Base-by-base conservation (phyloP, 2,113 vertebrate genomes). In the Cynoglossus semilaevis region DNA sequence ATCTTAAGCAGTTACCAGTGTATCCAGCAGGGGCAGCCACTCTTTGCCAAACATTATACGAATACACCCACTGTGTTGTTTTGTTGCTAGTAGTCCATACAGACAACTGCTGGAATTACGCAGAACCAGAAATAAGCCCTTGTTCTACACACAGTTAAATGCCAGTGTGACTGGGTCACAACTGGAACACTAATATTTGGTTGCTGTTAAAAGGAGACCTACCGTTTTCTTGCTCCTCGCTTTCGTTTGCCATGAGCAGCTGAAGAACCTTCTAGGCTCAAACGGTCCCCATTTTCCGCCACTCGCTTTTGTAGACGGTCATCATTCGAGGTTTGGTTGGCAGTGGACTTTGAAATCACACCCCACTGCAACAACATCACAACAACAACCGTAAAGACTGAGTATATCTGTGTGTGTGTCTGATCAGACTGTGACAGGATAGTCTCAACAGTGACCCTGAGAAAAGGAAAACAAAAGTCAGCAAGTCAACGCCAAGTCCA, bases 331-430 rank as follows among this genome's bases (percentile, higher is more conserved):
- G 60, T 57, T 80, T 35, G 83, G 63, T 77, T 77, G 75, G 68
- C 70, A 8, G 54, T 61, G 48, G 70, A 74, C 70, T 88, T 86
- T 50, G 83, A 47, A 38, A 70, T 78, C 69, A 73, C 61, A 61
- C 49, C 77, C 38, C 63, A 82, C 94, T 94, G 87, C 84, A 90
- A 92, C 22, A 87, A 85, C 85, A 90, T 82, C 81, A 85, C 60
- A 88, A 70, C 57, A 73, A 64, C 61, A 70, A 45, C 5, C 11
- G 38, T 83, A 51, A 76, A 48, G 44, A 67, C 58, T 15, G 57
- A n/a, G 57, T 29, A 29, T 56, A 35, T 7, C 48, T 58, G 52
- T 69, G 58, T 49, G 73, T 72, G 72, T 62, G 67, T 62, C 60
- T 15, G 16, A 57, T 42, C 53, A 47, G 63, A 50, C 61, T 15